phyloP scores from a whole-genome alignment of 2,888 invertebrate genomes.

The Disparrhopalites patrizii region DNA sequence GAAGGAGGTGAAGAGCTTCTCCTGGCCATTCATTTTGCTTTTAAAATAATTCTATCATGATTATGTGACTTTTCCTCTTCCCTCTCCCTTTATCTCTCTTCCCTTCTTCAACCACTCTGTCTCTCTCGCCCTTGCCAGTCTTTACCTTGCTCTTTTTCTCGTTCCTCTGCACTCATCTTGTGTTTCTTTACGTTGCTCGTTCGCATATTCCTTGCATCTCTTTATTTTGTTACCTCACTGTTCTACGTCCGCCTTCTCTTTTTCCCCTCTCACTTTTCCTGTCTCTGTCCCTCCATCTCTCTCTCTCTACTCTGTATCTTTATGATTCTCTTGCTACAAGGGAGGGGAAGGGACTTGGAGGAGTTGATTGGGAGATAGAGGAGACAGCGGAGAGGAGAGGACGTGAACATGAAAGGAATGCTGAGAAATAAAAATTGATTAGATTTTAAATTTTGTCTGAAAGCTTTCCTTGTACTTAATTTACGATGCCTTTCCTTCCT shows the following conservation, averaged over 20 bases:
- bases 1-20: neutral
- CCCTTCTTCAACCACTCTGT: neutral
- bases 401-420: constrained; percentile 3
- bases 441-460: neutral
- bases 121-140: neutral
- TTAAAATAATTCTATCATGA: constrained; percentile 1
- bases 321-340: too few species aligned
- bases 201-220: neutral
- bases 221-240: neutral
- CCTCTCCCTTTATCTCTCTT: neutral
- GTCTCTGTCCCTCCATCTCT: too few species aligned
- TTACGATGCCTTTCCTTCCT: constrained; percentile 3
- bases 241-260: too few species aligned
- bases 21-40: constrained; percentile 1
- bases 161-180: neutral
- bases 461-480: constrained; percentile 2
- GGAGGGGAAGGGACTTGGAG: too few species aligned
- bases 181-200: neutral
- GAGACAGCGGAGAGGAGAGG: neutral
- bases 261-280: too few species aligned
- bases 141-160: neutral
- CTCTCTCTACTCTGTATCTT: too few species aligned
- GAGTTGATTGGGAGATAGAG: too few species aligned
- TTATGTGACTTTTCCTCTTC: neutral
- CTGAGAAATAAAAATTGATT: constrained; percentile 1